Base-by-base conservation (phyloP, 2,113 vertebrate species). In the Zosterops hypoxanthus region DNA sequence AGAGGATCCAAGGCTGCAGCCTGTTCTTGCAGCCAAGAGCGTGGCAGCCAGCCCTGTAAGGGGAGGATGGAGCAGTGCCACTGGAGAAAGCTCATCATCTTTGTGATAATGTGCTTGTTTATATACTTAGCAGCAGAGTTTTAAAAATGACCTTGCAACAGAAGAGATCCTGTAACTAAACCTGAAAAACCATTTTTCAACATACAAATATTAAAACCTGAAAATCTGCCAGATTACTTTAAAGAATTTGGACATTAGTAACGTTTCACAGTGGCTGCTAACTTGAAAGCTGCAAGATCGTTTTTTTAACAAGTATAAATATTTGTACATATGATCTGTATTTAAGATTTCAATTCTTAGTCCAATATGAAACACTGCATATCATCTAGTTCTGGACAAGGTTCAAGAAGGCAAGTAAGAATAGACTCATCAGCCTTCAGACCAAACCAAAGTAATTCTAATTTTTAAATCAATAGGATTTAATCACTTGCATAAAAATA, bases 401-500 rank as follows among this genome's bases (percentile, higher is more conserved):
- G 39, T 65, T 93, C 82, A 90, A 94, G 52, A 55, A 70, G 28
- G 79, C 59, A 88, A 80, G 5, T 60, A 63, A 86, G 68, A 90
- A 94, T 29, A 86, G 42, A 93, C 78, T 78, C 29, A 88, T 73
- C 71, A 90, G 66, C 55, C 86, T 94, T 88, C 72, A 78, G 56
- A 88, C 22, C 33, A 90, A 77, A 88, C 29, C 47, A 59, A 90
- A 95, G 44, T 47, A 92, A 75, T 60, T 18, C 46, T 49, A 41
- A 60, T 68, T 82, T 92, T 92, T 75, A 86, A 88, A 68, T 34
- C 41, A 91, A 78, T 1, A 56, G 14, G 7, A 92, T 60, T 86
- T 94, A 94, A 91, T 68, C 49, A 61, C 44, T 94, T 64, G 53
- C n/a, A 88, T 68, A 91, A 86, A 94, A 94, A 93, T 76, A 91